Evolutionary conservation across 2,113 vertebrate genomes (phyloP).

Genomic region (Eurypyga helias): DNA sequence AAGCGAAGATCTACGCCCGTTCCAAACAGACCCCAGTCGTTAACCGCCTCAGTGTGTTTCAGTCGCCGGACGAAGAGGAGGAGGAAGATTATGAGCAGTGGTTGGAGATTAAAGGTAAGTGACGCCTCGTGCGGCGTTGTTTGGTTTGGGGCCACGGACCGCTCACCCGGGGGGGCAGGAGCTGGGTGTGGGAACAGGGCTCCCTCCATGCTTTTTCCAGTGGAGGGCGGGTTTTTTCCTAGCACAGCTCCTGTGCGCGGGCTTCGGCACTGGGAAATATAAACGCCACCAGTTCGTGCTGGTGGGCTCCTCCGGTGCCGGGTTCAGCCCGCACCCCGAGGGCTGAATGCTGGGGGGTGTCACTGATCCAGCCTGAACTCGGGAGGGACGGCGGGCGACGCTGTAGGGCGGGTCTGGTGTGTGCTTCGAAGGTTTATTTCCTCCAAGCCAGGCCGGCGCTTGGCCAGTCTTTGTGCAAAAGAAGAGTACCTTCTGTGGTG

Average conservation of each 20-base stretch:
- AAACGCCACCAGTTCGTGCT: neutral
- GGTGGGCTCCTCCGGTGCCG: neutral
- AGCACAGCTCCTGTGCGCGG: neutral
- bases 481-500: too few relatives aligned
- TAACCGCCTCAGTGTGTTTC: slow-evolving; percentile 89
- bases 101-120: slow-evolving; percentile 84
- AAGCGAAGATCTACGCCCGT: slow-evolving; percentile 86
- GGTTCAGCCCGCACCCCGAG: neutral
- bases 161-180: neutral
- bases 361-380: neutral
- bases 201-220: neutral
- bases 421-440: neutral
- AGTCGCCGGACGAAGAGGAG: slow-evolving; percentile 90
- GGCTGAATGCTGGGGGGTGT: neutral
- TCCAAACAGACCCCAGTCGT: slow-evolving; percentile 83
- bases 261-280: rapidly evolving
- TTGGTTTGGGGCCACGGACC: neutral
- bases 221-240: neutral
- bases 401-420: neutral
- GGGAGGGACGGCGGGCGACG: rapidly evolving
- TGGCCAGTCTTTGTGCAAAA: neutral
- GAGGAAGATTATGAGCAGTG: slow-evolving; percentile 88
- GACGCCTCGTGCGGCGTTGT: rapidly evolving
- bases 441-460: neutral
- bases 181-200: neutral